Base-by-base conservation (phyloP, 2,113 vertebrate genomes). In the Aegotheles bennettii region DNA sequence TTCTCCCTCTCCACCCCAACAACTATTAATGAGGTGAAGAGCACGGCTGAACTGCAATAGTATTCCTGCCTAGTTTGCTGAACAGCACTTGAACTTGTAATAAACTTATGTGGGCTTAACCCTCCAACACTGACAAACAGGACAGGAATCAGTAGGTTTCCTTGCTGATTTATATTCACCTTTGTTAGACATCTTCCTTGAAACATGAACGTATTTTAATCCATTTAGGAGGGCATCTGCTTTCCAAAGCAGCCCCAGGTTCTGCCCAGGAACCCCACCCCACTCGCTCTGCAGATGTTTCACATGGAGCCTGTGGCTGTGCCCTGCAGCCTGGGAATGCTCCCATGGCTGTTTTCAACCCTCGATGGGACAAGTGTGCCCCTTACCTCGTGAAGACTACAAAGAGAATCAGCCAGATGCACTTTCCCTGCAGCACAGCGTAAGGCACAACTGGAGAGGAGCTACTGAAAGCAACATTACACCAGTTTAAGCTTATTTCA, bases 51-150 rank as follows among this genome's bases (percentile, higher is more conserved):
- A 64, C 24, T 60, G n/a, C 16, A 82, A 53, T 28, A 54, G 82
- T 21, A 47, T 1, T 60, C 24, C 60, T 59, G 36, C 13, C 69
- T 47, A 5, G 16, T 68, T 61, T 73, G 53, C 53, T 65, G 69
- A 95, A 40, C 48, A 76, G 81, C 81, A 68, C 81, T 73, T 87
- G 81, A 87, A 91, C 76, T 68, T 76, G 26, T 68, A 53, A 67
- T 70, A 68, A 94, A 92, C 70, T 76, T 80, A 17, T 8, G 26
- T 2, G 33, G 42, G 71, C 23, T 82, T 79, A 45, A 89, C n/a
- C 84, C 79, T 57, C 36, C 60, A 65, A 57, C 61, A 33, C 1
- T 26, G 70, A 68, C 64, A 64, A 87, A 89, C 53, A 60, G 40
- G 69, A 36, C 26, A 74, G 50, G 40, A 93, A 53, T 53, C 75